Evolutionary conservation across 2,113 vertebrate genomes (phyloP), one percentile per base, ranked within the genome.

Genomic region (Pedionomus torquatus): DNA sequence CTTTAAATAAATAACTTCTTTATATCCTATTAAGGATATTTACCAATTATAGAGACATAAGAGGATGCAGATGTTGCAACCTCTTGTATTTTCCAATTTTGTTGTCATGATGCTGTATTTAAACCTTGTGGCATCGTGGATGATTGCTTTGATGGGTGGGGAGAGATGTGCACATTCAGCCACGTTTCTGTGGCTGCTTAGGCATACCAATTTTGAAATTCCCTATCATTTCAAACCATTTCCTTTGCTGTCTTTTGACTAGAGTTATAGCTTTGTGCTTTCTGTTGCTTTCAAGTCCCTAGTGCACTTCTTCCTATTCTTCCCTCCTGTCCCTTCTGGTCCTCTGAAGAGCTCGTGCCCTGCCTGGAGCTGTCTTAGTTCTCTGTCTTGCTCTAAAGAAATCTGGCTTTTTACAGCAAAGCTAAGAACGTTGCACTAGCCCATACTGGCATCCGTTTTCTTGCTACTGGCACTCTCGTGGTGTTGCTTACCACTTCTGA

Each of bases 271-370:
- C 17, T 75, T 39, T 51, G 35, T 44, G 19, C 24, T 66, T 80
- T 41, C 57, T 2, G 1, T 35, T 25, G 39, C 9, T 60, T 83
- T 51, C 57, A 7, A 9, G 24, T 7, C 35, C 12, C 1, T 5
- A 14, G 10, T 0, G 2, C 4, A 2, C 25, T 35, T 33, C 26
- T 39, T 39, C 44, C 39, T 0, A 0, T 71, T 55, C 15, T 74
- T 72, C 7, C 35, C 17, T 44, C 43, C 58, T 17, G 17, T 35
- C n/a, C 46, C 30, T n/a, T 41, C 33, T 58, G 19, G 37, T 74
- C 17, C 49, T 23, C 7, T 7, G 31, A 20, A 57, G 14, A 46
- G 37, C 21, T 61, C 31, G 2, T 4, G 1, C 17, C 33, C 6
- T 49, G 23, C 49, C 28, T 28, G 26, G 21, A 65, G 31, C 39